Conservation (phyloP, 2,888 invertebrate species). For the Aspidiotus rigidus region DNA sequence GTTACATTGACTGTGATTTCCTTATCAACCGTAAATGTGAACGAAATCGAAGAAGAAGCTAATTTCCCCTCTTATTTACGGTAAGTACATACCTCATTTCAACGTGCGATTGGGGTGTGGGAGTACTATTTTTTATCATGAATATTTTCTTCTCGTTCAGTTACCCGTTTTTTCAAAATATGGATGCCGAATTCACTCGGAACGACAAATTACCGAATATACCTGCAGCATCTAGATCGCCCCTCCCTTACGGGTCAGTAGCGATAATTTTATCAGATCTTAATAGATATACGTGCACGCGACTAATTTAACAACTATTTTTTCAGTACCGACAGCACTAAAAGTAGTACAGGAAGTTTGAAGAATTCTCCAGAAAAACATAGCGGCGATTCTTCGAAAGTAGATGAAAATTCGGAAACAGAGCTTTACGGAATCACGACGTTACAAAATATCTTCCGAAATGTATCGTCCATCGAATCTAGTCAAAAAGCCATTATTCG, state of each 20-base stretch:
- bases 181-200: not conserved
- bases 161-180: constrained; percentile 9
- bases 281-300: not conserved
- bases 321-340: constrained; percentile 8
- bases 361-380: constrained; percentile 12
- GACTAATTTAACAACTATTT: not conserved
- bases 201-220: not conserved
- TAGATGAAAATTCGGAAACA: constrained; percentile 8
- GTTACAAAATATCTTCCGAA: constrained; percentile 39
- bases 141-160: not conserved
- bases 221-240: constrained; percentile 11
- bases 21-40: constrained; percentile 46
- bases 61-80: constrained; percentile 14
- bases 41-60: constrained; percentile 19
- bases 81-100: not conserved
- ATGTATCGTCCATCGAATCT: constrained; percentile 36
- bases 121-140: too few species aligned
- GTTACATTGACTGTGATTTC: constrained; percentile 69
- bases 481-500: not conserved
- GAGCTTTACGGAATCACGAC: constrained; percentile 37
- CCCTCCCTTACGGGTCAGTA: not conserved
- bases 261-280: not conserved
- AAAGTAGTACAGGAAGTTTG: constrained; percentile 6
- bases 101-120: not conserved
- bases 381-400: not conserved